phyloP scores from a whole-genome alignment of 2,888 invertebrate genomes.

The Archips xylosteana region DNA sequence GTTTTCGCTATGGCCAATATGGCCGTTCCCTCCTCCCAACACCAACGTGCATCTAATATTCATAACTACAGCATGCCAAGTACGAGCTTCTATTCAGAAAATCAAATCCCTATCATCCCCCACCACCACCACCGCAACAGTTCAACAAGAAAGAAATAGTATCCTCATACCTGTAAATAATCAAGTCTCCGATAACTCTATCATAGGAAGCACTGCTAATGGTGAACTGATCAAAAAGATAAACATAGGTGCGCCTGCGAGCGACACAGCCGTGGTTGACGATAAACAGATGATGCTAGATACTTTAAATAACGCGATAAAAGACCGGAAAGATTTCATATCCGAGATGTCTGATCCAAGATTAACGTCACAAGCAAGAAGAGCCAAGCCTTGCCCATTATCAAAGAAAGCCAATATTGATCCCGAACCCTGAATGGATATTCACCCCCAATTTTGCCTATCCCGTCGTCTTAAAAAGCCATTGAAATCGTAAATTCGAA shows the following conservation, averaged over 20 bases:
- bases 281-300: slow-evolving; percentile 31
- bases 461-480: slow-evolving; percentile 59
- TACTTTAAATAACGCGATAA: slow-evolving; percentile 22
- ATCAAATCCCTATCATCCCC: background rate
- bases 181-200: slow-evolving; percentile 5
- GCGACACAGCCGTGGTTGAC: background rate
- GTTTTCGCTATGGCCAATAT: background rate
- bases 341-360: background rate
- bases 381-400: slow-evolving; percentile 25
- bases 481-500: slow-evolving; percentile 45
- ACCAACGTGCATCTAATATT: background rate
- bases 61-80: background rate
- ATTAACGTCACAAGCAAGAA: background rate
- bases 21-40: slow-evolving; percentile 1
- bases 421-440: slow-evolving; percentile 49
- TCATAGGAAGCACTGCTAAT: slow-evolving; percentile 28
- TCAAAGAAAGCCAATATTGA: slow-evolving; percentile 19
- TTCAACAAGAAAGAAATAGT: background rate
- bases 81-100: background rate
- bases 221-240: slow-evolving; percentile 31
- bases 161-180: background rate
- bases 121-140: background rate
- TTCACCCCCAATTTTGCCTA: slow-evolving; percentile 69
- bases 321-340: background rate
- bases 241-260: slow-evolving; percentile 8